Conservation (phyloP, 1,140 invertebrate species). For the Drosophila prosaltans region DNA sequence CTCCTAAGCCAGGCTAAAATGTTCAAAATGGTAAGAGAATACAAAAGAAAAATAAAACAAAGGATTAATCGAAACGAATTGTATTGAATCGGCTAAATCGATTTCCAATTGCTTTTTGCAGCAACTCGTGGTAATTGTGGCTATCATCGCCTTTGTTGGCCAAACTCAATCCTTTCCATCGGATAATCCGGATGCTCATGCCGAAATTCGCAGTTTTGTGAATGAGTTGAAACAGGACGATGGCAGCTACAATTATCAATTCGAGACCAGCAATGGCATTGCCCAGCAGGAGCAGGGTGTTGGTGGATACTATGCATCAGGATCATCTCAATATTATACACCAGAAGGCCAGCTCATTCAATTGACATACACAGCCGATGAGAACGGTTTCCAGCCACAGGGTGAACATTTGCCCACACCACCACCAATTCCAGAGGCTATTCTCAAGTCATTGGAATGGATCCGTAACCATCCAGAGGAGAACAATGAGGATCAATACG, state of each 20-base stretch:
- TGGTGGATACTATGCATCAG: slow-evolving; percentile 74
- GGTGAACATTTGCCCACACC: slow-evolving; percentile 85
- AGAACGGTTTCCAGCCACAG: slow-evolving; percentile 85
- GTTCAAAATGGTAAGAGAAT: slow-evolving; percentile 67
- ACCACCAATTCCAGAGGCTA: slow-evolving; percentile 80
- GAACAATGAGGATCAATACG: slow-evolving; percentile 48
- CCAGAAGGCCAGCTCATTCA: slow-evolving; percentile 83
- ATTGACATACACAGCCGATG: slow-evolving; percentile 86
- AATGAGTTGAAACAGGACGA: slow-evolving; percentile 80
- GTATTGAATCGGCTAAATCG: not conserved
- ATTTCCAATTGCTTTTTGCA: slow-evolving; percentile 17
- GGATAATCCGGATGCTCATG: slow-evolving; percentile 64
- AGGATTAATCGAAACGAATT: not conserved
- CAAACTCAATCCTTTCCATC: slow-evolving; percentile 43
- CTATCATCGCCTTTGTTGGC: slow-evolving; percentile 32
- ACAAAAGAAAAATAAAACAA: not conserved
- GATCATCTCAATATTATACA: slow-evolving; percentile 67
- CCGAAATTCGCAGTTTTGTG: slow-evolving; percentile 68
- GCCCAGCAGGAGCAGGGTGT: slow-evolving; percentile 85
- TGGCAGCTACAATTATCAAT: slow-evolving; percentile 84
- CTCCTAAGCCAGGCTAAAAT: slow-evolving; percentile 67
- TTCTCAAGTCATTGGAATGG: slow-evolving; percentile 83
- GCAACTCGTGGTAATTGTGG: slow-evolving; percentile 48
- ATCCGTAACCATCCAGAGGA: slow-evolving; percentile 83
- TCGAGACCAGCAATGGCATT: slow-evolving; percentile 86